These are phyloP conservation scores for Thymelicus sylvestris DNA, from an alignment of 2,888 invertebrate genomes.

Conservation along the genomic window DNA sequence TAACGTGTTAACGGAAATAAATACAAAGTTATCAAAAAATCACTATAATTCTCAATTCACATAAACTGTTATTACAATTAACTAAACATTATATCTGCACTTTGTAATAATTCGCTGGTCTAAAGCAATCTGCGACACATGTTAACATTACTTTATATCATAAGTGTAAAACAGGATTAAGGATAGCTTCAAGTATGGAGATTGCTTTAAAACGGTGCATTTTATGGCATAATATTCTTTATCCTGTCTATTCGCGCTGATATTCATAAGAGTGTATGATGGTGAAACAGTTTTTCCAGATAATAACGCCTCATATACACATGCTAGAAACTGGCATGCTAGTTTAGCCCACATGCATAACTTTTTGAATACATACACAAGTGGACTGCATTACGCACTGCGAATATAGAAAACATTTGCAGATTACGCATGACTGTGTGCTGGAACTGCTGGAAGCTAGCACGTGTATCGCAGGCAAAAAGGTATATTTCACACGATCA, in stretches of 20 bases:
- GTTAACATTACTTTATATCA: neutral
- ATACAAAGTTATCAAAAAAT: slow-evolving; percentile 8
- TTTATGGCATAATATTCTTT: neutral
- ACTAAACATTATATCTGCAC: slow-evolving; percentile 13
- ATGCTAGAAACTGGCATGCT: no score
- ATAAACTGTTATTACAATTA: slow-evolving; percentile 15
- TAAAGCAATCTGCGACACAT: slow-evolving; percentile 13
- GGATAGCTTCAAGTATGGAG: neutral
- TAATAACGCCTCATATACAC: neutral
- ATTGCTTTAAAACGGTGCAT: neutral
- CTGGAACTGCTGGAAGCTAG: no score
- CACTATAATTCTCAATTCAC: slow-evolving; percentile 16
- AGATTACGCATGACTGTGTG: no score
- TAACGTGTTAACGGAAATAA: neutral
- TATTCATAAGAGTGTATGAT: neutral
- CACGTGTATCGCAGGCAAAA: neutral
- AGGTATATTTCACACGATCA: neutral
- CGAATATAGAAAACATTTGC: no score
- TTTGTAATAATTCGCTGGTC: slow-evolving; percentile 5
- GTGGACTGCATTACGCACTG: no score
- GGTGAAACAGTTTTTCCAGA: neutral
- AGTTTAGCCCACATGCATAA: no score
- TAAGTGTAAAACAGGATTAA: slow-evolving; percentile 3
- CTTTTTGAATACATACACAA: no score
- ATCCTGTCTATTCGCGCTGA: neutral